A percentile compares a stretch with the other conserved stretches of the same genome.
phyloP scores from a whole-genome alignment of 2,113 vertebrate species.

The Coptodon rendalli region DNA sequence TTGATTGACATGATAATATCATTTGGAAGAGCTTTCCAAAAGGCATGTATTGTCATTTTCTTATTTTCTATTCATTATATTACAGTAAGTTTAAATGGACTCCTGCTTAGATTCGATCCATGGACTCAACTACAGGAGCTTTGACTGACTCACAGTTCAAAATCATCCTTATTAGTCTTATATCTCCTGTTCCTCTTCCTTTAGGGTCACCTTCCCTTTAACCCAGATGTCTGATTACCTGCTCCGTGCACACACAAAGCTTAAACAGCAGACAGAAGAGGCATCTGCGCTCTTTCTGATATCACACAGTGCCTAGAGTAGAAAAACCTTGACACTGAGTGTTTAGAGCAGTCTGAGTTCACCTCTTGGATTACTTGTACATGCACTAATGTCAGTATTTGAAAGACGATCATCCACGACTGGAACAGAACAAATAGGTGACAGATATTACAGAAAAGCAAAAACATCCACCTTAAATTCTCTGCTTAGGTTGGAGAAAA shows the following conservation, averaged over 20 bases:
- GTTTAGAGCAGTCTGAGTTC: accelerated
- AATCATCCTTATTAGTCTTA: accelerated
- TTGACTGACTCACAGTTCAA: background rate
- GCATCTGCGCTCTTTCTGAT: background rate
- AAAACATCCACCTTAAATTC: background rate
- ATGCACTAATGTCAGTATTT: background rate
- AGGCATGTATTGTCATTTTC: background rate
- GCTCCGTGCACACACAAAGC: background rate
- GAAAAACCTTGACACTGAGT: background rate
- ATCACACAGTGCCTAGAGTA: background rate
- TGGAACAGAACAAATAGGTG: background rate
- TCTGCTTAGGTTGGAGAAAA: background rate
- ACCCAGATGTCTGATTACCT: background rate
- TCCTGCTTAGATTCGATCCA: accelerated
- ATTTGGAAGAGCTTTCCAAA: background rate
- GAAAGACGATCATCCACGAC: accelerated
- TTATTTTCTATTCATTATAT: background rate
- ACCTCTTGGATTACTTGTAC: background rate
- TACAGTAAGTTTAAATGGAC: background rate
- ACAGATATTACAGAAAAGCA: accelerated
- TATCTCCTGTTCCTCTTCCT: background rate
- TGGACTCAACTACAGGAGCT: background rate
- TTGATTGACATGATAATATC: background rate
- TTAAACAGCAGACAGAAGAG: background rate
- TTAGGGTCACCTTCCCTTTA: background rate